A percentile compares a stretch with the other conserved stretches of the same genome.
Conservation (phyloP, 2,888 invertebrate genomes). For the Argyresthia goedartella region DNA sequence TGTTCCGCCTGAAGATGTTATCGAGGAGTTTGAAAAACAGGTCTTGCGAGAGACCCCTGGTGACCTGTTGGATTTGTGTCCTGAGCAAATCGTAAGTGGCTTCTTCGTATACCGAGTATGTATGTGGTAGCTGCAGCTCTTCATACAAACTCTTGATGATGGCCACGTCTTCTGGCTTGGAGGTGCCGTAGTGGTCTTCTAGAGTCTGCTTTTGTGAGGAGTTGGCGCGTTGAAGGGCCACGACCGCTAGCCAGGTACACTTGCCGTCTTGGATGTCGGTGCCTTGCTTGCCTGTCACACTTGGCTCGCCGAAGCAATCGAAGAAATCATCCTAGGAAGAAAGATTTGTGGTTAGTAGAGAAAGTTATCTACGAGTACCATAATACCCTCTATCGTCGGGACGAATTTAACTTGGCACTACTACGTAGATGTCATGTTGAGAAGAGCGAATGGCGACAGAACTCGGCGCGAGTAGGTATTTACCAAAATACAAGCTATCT, state of each 20-base stretch:
- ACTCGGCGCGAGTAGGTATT: too few species aligned
- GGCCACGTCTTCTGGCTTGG: conserved; percentile 75
- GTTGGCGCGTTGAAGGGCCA: conserved; percentile 85
- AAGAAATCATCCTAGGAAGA: conserved; percentile 84
- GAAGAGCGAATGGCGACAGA: too few species aligned
- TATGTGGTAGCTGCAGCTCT: conserved; percentile 80
- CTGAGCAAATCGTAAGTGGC: conserved; percentile 85
- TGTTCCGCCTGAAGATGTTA: conserved; percentile 82
- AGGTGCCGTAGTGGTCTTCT: conserved; percentile 81
- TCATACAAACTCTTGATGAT: conserved; percentile 82
- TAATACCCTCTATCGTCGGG: too few species aligned
- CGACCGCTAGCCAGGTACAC: conserved; percentile 95
- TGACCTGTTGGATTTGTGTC: conserved; percentile 87
- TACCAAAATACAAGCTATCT: too few species aligned
- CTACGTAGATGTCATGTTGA: too few species aligned
- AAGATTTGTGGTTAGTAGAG: too few species aligned
- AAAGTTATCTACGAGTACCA: too few species aligned
- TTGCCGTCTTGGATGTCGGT: conserved; percentile 96
- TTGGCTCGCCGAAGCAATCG: conserved; percentile 91
- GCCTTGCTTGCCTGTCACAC: conserved; percentile 89
- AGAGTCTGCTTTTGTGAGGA: conserved; percentile 79
- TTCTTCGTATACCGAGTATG: conserved; percentile 85
- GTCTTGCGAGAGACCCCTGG: conserved; percentile 83
- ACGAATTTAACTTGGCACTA: too few species aligned
- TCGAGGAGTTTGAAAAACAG: conserved; percentile 86